Percentiles rank a stretch among this genome's conserved stretches.
These are phyloP conservation scores for Tragelaphus scriptus DNA, from an alignment of 2,113 vertebrate genomes.

Conservation along the genomic window DNA sequence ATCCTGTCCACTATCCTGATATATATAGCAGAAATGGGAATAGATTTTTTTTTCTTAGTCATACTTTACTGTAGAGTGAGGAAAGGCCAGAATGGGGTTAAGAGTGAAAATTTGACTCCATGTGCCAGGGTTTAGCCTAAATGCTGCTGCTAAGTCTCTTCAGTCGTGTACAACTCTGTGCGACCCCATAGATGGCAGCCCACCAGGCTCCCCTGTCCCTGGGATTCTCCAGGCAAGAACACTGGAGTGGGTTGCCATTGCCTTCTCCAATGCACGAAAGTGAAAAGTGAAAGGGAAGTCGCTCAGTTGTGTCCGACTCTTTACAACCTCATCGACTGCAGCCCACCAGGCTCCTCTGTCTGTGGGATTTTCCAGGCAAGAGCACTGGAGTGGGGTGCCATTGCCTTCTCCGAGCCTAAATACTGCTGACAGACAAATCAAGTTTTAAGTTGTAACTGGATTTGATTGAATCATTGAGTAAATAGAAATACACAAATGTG, in stretches of 20 bases:
- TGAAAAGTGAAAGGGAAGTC: too few relatives aligned
- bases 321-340: too few relatives aligned
- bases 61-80: not conserved
- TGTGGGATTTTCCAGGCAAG: too few relatives aligned
- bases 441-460: constrained; percentile 44
- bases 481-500: not conserved
- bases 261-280: too few relatives aligned
- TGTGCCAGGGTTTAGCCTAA: constrained; percentile 11
- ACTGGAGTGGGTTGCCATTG: too few relatives aligned
- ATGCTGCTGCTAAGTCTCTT: not conserved
- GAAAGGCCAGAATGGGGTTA: not conserved
- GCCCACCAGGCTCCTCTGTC: too few relatives aligned
- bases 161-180: too few relatives aligned
- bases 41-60: not conserved
- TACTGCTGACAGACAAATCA: constrained; percentile 18
- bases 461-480: constrained; percentile 23
- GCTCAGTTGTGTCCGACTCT: too few relatives aligned
- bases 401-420: too few relatives aligned
- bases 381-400: too few relatives aligned
- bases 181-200: too few relatives aligned
- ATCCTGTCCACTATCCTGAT: not conserved
- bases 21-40: not conserved
- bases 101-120: constrained; percentile 32
- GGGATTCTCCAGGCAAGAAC: too few relatives aligned
- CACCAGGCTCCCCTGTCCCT: rapidly evolving